Evolutionary conservation across 2,888 invertebrate species (phyloP), one percentile per base, ranked within the genome.

Genomic region (Boloria euphrosyne): DNA sequence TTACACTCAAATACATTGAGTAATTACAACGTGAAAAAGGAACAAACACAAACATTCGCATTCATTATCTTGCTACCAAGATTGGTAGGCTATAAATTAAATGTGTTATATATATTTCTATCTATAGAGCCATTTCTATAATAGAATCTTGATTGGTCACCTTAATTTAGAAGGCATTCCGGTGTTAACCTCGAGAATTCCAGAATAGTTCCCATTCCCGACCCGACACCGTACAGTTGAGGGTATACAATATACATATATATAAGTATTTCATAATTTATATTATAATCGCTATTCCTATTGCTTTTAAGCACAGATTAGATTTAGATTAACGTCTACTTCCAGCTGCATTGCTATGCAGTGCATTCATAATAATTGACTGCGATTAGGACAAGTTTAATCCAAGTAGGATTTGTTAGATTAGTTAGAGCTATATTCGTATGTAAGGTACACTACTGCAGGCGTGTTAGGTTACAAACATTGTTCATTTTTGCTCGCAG

Each of bases 201-300:
- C 80, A 75, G 80, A 82, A 89, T 89, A 78, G 81, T 82, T 84
- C 74, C 75, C 86, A 85, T 87, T 85, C 85, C 81, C 68, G 71
- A 73, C 73, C 73, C 74, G 73, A 75, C 76, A 66, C 61, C 63
- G 66, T 60, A 17, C 53, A 59, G 14, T 31, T 31, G 38, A 7
- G 54, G 44, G 43, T 65, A 65, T 62, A n/a, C n/a, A n/a, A n/a
- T n/a, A n/a, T n/a, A 54, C 54, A 62, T 53, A 27, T 61, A 53
- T 49, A 53, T 61, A 61, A 67, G 62, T 62, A 61, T 65, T 54
- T 62, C 55, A 38, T 47, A 38, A 50, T 46, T 62, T 46, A 51
- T 38, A 59, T 62, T 60, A 51, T 68, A 60, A 31, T 60, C 53
- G 58, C 47, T 65, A 60, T 54, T 54, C 13, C 27, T 3, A 16